Percentiles rank a stretch among this genome's conserved stretches.
phyloP scores from a whole-genome alignment of 2,113 vertebrate genomes.

The Empidonax alnorum region DNA sequence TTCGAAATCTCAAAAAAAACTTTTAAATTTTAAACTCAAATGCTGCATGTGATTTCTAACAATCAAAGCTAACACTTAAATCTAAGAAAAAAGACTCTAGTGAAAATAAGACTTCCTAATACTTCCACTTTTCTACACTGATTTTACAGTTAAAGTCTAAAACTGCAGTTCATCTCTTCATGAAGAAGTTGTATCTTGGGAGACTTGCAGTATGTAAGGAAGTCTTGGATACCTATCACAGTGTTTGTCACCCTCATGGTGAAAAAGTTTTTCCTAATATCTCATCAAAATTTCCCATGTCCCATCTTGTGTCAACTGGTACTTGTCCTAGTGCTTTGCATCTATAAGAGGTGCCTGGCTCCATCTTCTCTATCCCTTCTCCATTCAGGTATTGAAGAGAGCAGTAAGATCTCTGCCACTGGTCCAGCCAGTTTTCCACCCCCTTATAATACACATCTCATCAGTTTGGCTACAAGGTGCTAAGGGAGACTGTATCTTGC shows the following conservation, averaged over 20 bases:
- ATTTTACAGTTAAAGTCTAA: neutral
- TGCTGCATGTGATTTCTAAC: neutral
- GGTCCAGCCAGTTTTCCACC: neutral
- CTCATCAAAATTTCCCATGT: neutral
- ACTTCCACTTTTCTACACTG: neutral
- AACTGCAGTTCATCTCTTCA: neutral
- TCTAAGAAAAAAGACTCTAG: neutral
- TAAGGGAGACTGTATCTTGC: neutral
- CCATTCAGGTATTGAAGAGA: neutral
- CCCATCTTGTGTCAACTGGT: neutral
- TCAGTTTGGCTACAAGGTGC: neutral
- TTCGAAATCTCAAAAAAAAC: neutral
- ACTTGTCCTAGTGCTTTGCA: neutral
- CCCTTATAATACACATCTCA: neutral
- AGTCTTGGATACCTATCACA: neutral
- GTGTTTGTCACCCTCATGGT: neutral
- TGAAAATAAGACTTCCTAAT: neutral
- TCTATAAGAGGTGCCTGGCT: neutral
- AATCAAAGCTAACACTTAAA: neutral
- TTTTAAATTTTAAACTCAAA: neutral
- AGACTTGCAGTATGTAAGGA: neutral
- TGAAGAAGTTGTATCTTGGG: neutral
- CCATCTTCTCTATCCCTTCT: neutral
- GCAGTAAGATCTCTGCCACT: neutral
- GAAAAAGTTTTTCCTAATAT: neutral